Conservation (phyloP, 2,113 vertebrate genomes). For the Nicator chloris region DNA sequence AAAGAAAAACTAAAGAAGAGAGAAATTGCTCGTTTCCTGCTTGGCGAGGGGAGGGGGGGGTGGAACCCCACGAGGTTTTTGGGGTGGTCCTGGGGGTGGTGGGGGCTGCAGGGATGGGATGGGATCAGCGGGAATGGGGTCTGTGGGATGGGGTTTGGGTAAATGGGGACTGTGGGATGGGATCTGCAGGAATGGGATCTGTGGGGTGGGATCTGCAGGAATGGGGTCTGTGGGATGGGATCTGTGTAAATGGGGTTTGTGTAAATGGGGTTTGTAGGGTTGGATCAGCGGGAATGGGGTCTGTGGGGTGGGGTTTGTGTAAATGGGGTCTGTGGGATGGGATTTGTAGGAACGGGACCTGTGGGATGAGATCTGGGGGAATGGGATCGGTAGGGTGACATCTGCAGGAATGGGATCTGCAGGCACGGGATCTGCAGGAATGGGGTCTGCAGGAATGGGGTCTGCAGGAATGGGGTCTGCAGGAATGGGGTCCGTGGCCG, state of each 20-base stretch:
- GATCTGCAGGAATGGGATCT: too few relatives aligned
- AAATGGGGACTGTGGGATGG: neutral
- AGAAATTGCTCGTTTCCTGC: slow-evolving; percentile 13
- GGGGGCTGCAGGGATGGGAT: neutral
- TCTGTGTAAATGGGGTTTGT: too few relatives aligned
- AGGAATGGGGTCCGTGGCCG: neutral
- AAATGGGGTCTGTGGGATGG: neutral
- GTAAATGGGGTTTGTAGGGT: neutral
- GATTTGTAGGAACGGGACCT: rapidly evolving
- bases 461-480: neutral
- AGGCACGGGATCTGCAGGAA: neutral
- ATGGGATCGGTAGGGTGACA: neutral
- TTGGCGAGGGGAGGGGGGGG: neutral
- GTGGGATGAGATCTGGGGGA: rapidly evolving
- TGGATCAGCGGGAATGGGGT: neutral
- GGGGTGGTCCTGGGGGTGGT: neutral
- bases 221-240: rapidly evolving
- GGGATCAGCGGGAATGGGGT: neutral
- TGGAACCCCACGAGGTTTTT: rapidly evolving
- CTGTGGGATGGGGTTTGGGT: neutral
- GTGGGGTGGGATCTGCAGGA: rapidly evolving
- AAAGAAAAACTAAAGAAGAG: neutral
- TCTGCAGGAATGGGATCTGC: neutral
- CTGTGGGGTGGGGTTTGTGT: rapidly evolving
- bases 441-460: neutral